Conservation (phyloP, 2,797 vertebrate species). For the Acrossocheilus wenchowensis region DNA sequence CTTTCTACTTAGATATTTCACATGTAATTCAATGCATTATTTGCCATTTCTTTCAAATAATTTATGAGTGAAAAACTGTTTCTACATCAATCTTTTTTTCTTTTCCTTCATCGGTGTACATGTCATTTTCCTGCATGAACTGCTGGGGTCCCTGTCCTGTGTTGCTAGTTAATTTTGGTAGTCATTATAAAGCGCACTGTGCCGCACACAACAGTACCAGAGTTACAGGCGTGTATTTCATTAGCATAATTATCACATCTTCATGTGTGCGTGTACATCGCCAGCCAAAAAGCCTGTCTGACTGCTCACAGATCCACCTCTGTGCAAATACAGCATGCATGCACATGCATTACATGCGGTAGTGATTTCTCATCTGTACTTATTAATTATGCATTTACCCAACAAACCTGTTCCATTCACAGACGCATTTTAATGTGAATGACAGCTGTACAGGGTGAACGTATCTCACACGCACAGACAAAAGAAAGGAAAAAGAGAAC, state of each 20-base stretch:
- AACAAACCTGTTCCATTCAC: conserved; percentile 47
- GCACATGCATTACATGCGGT: conserved; percentile 16
- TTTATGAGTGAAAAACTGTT: neutral
- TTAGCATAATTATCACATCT: conserved; percentile 63
- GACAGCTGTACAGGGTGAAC: conserved; percentile 18
- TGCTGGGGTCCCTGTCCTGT: neutral
- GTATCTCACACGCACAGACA: neutral
- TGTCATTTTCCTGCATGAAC: neutral
- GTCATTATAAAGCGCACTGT: neutral
- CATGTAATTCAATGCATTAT: neutral
- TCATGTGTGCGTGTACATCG: conserved; percentile 45
- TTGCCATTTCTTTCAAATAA: neutral
- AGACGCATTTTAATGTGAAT: conserved; percentile 38
- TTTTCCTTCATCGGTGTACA: neutral
- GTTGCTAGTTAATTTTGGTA: neutral
- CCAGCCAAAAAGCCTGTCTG: conserved; percentile 37
- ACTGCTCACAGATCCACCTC: conserved; percentile 30
- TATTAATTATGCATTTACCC: conserved; percentile 50
- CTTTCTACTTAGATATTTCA: neutral
- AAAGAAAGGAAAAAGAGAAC: neutral
- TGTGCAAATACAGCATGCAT: conserved; percentile 30
- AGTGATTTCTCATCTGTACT: conserved; percentile 38
- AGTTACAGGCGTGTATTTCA: conserved; percentile 34
- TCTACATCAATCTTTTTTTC: neutral
- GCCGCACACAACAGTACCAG: conserved; percentile 23